Evolutionary conservation across 1,140 invertebrate species (phyloP).

Genomic region (Asbolus verrucosus): DNA sequence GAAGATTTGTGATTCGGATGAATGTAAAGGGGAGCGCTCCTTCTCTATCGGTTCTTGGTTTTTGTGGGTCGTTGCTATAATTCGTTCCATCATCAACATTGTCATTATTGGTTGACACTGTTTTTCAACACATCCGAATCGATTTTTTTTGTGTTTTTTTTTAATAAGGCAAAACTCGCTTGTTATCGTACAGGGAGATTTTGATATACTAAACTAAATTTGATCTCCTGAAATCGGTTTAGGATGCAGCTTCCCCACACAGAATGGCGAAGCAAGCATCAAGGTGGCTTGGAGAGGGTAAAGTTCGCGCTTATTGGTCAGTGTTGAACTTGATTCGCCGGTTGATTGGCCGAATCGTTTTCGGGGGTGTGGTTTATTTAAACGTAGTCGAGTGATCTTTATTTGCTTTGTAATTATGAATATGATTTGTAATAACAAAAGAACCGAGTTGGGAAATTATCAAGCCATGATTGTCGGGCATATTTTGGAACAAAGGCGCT

Average conservation of each 20-base stretch:
- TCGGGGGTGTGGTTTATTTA: conserved; percentile 52
- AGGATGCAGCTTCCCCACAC: conserved; percentile 52
- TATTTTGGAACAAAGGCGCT: conserved; percentile 61
- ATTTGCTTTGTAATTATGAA: conserved; percentile 66
- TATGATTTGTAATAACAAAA: conserved; percentile 66
- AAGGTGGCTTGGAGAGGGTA: conserved; percentile 39
- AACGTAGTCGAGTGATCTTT: conserved; percentile 54
- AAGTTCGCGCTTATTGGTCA: conserved; percentile 46
- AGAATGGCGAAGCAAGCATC: conserved; percentile 57
- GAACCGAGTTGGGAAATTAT: conserved; percentile 64
- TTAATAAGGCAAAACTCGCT: conserved; percentile 30
- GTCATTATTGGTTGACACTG: conserved; percentile 63
- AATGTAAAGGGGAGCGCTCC: conserved; percentile 35
- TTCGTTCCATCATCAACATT: conserved; percentile 67
- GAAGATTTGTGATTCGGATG: conserved; percentile 48
- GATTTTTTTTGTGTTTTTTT: conserved; percentile 8
- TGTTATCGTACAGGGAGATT: conserved; percentile 51
- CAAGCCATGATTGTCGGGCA: conserved; percentile 61
- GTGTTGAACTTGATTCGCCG: conserved; percentile 8
- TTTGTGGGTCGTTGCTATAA: conserved; percentile 61
- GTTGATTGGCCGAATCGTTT: conserved; percentile 49
- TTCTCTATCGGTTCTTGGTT: conserved; percentile 54
- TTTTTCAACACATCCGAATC: conserved; percentile 44
- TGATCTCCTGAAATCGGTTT: conserved; percentile 52
- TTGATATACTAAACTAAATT: conserved; percentile 58